Evolutionary conservation across 2,888 invertebrate species (phyloP).

Genomic region (Pachycephus smyrnensis): DNA sequence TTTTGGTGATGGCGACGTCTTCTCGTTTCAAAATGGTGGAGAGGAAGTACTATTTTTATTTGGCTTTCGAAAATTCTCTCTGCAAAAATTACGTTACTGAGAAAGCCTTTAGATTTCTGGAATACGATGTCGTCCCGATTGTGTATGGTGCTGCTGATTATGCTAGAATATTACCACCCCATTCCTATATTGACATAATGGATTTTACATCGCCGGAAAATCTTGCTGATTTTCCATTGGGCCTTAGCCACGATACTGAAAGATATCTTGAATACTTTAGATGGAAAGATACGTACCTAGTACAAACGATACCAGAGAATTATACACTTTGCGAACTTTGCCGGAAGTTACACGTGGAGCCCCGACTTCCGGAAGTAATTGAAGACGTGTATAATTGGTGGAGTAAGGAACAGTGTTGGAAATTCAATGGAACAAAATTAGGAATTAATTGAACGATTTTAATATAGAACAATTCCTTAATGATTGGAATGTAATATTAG

Average conservation of each 20-base stretch:
- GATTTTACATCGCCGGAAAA: conserved; percentile 69
- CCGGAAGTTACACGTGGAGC: conserved; percentile 15
- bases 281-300: conserved; percentile 68
- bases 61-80: conserved; percentile 77
- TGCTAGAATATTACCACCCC: conserved; percentile 68
- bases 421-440: background rate
- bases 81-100: conserved; percentile 76
- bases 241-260: conserved; percentile 68
- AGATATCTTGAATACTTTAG: conserved; percentile 71
- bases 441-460: background rate
- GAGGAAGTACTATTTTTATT: conserved; percentile 75
- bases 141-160: conserved; percentile 77
- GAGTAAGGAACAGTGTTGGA: conserved; percentile 14
- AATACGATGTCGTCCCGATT: conserved; percentile 74
- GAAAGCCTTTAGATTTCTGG: conserved; percentile 69
- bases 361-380: background rate
- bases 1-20: conserved; percentile 24
- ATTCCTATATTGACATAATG: conserved; percentile 71
- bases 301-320: conserved; percentile 23
- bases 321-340: conserved; percentile 22
- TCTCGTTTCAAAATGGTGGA: conserved; percentile 66
- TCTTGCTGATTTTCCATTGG: conserved; percentile 69
- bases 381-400: conserved; percentile 10
- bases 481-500: too few species aligned
- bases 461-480: too few species aligned